phyloP scores from a whole-genome alignment of 2,797 vertebrate species.

The Acestrorhynchus altus region DNA sequence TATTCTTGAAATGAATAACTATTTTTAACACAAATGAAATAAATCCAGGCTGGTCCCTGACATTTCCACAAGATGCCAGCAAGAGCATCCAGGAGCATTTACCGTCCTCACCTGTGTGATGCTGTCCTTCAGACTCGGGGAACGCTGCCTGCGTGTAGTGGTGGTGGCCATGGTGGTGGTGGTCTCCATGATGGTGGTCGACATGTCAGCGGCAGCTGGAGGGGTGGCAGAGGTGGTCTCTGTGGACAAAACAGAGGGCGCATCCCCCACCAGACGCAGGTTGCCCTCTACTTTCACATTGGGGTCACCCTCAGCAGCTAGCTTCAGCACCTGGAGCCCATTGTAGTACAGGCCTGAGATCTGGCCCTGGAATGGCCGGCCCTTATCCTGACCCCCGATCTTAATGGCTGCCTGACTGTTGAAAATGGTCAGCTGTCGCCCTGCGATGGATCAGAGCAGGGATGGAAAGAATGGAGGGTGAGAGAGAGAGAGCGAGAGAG shows the following conservation, averaged over 20 bases:
- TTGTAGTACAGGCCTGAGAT: conserved; percentile 97
- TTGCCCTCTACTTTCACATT: conserved; percentile 91
- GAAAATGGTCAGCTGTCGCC: conserved; percentile 97
- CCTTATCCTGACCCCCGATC: conserved; percentile 92
- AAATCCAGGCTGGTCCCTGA: no score
- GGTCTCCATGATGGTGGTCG: conserved; percentile 97
- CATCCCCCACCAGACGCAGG: conserved; percentile 90
- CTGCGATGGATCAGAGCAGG: conserved; percentile 66
- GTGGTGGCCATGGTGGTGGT: conserved; percentile 96
- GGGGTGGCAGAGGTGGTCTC: conserved; percentile 91
- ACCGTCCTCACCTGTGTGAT: conserved; percentile 85
- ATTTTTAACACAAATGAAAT: no score
- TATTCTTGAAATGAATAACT: no score
- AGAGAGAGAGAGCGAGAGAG: conserved; percentile 55
- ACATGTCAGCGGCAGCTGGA: conserved; percentile 90
- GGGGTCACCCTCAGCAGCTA: conserved; percentile 93
- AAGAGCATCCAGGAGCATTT: no score
- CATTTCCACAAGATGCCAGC: no score
- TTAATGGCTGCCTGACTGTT: conserved; percentile 96
- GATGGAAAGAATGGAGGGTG: conserved; percentile 45
- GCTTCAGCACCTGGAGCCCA: conserved; percentile 92
- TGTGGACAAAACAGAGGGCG: conserved; percentile 86
- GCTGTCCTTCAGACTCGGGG: conserved; percentile 92
- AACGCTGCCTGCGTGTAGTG: conserved; percentile 92
- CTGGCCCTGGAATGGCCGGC: conserved; percentile 94